Base-by-base conservation (phyloP, 37 sponge, comb jelly and placozoan species). In the Hormiphora californensis region DNA sequence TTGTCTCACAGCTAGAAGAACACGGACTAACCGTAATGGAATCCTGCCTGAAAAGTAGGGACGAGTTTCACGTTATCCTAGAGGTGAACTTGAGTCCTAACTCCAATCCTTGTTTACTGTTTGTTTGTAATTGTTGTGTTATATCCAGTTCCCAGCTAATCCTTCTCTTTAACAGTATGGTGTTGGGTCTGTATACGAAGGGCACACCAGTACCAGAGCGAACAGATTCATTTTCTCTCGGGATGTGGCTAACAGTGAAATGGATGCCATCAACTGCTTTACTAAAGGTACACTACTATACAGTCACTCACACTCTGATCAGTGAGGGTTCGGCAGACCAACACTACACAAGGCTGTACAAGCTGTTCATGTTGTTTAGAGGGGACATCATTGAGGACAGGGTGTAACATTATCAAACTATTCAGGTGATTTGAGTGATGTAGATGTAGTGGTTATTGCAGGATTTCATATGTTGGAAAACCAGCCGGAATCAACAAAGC, bases 221-320 rank as follows among this genome's bases (percentile, higher is more conserved):
- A 95, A 95, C 62, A 88, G 96, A 41, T 89, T 95, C 40, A 94
- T 95, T 0, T 89, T 91, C 57, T 95, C 96, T 31, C 90, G 93
- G 54, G 96, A 95, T 61, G 53, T 94, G 12, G 91, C 91, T 7
- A 95, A 95, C 44, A 88, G 91, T 38, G 86, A 88, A 37, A 55
- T 95, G 85, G 32, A 43, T n/a, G 89, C 92, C 40, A 40, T 92
- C 28, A 92, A 94, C 4, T 34, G 40, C 1, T 89, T 95, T 31
- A 39, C 67, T 12, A 36, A 40, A 28, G 22, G 36, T 27, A 22
- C 91, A 43, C 25, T 0, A 9, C 21, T n/a, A 0, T n/a, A n/a
- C n/a, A n/a, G n/a, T n/a, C n/a, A n/a, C n/a, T n/a, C n/a, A n/a
- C n/a, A n/a, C n/a, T n/a, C n/a, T n/a, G n/a, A n/a, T n/a, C n/a